Conservation (phyloP, 2,797 vertebrate species). For the Gymnocypris eckloni region DNA sequence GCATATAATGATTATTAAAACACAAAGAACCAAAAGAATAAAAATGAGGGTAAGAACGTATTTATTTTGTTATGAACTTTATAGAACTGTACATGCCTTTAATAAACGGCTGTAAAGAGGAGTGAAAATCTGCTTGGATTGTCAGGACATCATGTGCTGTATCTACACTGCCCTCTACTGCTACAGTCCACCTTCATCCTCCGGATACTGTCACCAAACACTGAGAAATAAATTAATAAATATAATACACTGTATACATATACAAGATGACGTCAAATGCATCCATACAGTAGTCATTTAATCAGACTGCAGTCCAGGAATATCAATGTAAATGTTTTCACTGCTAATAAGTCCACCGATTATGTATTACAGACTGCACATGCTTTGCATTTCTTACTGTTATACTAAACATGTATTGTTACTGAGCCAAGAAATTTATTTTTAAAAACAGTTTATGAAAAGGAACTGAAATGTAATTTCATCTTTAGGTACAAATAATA, state of each 20-base stretch:
- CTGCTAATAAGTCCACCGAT: background rate
- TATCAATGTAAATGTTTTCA: background rate
- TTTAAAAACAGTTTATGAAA: background rate
- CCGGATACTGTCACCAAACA: conserved; percentile 12
- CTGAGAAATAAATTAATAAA: conserved; percentile 65
- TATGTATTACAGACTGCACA: background rate
- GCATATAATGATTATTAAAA: background rate
- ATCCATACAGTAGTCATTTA: conserved; percentile 13
- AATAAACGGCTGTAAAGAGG: conserved; percentile 29
- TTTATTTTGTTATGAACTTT: conserved; percentile 45
- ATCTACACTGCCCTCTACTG: conserved; percentile 66
- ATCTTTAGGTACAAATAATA: conserved; percentile 25
- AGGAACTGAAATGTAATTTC: background rate
- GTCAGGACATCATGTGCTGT: conserved; percentile 40
- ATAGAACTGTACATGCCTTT: conserved; percentile 45
- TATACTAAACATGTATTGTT: background rate
- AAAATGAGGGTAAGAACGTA: background rate
- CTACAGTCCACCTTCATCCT: background rate
- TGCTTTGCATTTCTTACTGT: background rate
- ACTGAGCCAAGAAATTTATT: background rate
- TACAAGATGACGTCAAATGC: conserved; percentile 18
- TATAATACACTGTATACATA: conserved; percentile 54
- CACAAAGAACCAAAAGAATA: background rate
- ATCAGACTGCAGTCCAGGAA: background rate
- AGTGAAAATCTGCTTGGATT: conserved; percentile 40